phyloP scores from a whole-genome alignment of 2,113 vertebrate species.

The Chroicocephalus ridibundus region DNA sequence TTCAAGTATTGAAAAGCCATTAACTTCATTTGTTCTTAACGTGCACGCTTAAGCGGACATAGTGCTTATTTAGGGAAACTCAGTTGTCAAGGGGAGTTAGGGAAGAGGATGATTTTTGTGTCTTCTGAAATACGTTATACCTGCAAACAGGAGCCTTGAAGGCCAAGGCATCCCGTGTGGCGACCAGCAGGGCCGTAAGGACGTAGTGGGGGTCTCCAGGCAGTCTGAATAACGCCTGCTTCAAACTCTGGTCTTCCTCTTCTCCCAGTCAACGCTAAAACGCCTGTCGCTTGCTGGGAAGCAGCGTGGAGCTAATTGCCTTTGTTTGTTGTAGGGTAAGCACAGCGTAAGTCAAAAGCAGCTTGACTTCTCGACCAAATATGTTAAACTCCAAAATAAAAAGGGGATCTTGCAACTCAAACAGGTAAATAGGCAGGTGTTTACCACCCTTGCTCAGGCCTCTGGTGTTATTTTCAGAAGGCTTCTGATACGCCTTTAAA shows the following conservation, averaged over 20 bases:
- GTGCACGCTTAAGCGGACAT: neutral
- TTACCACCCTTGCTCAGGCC: neutral
- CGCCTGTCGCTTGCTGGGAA: neutral
- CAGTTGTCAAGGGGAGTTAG: neutral
- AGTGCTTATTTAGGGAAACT: neutral
- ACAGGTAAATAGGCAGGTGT: too few relatives aligned
- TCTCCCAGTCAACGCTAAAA: neutral
- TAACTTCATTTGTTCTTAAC: too few relatives aligned
- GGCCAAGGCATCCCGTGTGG: neutral
- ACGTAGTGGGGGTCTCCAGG: accelerated
- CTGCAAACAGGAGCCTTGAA: neutral
- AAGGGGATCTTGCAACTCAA: neutral
- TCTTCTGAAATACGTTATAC: neutral
- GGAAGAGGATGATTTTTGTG: neutral
- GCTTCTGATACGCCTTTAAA: neutral
- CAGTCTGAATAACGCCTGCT: accelerated
- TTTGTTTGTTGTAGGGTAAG: neutral
- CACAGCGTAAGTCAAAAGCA: neutral
- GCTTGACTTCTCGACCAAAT: neutral
- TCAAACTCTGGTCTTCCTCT: neutral
- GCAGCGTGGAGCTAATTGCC: neutral
- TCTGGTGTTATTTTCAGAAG: neutral
- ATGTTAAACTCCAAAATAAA: neutral
- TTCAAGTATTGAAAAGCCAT: neutral
- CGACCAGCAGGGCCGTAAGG: neutral